phyloP scores from a whole-genome alignment of 2,888 invertebrate species.

The Caenorhabditis zanzibari region DNA sequence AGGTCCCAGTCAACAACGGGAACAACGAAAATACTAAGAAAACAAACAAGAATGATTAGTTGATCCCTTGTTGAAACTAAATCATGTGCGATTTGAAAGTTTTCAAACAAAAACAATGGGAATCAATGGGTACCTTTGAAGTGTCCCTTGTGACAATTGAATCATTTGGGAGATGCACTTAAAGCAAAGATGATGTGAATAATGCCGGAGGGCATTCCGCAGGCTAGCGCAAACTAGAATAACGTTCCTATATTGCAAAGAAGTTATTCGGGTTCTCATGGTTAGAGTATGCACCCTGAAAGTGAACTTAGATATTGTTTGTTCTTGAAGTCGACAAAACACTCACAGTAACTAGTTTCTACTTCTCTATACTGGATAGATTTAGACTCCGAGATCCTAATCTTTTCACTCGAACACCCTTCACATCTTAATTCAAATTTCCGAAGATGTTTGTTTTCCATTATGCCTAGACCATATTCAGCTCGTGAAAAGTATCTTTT shows the following conservation, averaged over 20 bases:
- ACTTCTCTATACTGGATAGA: background rate
- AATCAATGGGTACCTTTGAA: background rate
- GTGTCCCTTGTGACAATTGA: background rate
- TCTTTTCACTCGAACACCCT: slow-evolving; percentile 20
- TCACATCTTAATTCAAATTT: slow-evolving; percentile 1
- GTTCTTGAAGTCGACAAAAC: slow-evolving; percentile 1
- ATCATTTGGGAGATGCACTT: slow-evolving; percentile 2
- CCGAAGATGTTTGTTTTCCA: slow-evolving; percentile 17
- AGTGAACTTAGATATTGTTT: background rate
- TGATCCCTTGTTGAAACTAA: slow-evolving; percentile 30
- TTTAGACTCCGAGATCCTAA: background rate
- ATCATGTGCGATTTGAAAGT: slow-evolving; percentile 29
- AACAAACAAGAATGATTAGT: slow-evolving; percentile 31
- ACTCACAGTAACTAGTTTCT: background rate
- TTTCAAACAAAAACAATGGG: slow-evolving; percentile 12
- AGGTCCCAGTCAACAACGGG: slow-evolving; percentile 31
- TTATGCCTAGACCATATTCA: slow-evolving; percentile 14
- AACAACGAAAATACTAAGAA: slow-evolving; percentile 17
- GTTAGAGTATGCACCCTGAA: no score
- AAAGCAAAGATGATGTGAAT: background rate
- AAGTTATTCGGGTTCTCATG: no score
- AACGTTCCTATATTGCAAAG: background rate
- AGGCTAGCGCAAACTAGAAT: background rate
- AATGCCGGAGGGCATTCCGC: slow-evolving; percentile 21
- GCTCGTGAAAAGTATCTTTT: slow-evolving; percentile 17